Evolutionary conservation across 2,797 vertebrate genomes (phyloP).

Genomic region (Sebastes hopkinsi): DNA sequence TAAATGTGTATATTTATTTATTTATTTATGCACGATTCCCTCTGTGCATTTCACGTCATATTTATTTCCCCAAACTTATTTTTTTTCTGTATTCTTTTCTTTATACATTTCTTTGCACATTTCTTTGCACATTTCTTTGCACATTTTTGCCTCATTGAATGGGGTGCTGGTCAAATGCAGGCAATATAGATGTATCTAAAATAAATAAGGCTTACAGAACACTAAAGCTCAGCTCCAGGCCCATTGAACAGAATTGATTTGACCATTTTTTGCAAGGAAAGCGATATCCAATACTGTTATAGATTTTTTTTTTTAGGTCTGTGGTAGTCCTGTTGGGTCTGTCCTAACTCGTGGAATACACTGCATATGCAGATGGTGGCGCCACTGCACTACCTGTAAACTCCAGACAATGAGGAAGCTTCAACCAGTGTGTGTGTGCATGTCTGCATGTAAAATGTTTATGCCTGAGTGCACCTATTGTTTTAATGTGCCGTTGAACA

Average conservation of each 20-base stretch:
- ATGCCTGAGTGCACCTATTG: slow-evolving; percentile 10
- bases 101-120: background rate
- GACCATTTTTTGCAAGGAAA: background rate
- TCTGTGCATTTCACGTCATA: too few relatives aligned
- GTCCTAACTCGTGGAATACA: slow-evolving; percentile 11
- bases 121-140: too few relatives aligned
- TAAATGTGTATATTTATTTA: too few relatives aligned
- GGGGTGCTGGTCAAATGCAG: background rate
- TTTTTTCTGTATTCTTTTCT: too few relatives aligned
- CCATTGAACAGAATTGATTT: background rate
- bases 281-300: background rate
- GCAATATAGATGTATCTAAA: background rate
- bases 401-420: background rate
- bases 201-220: background rate
- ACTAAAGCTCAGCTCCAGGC: background rate
- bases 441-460: background rate
- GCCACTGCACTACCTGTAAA: background rate
- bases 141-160: background rate
- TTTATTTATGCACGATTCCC: too few relatives aligned
- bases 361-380: slow-evolving; percentile 35
- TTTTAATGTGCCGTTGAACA: slow-evolving; percentile 4
- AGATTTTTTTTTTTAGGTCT: background rate
- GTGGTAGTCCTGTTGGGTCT: background rate
- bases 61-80: too few relatives aligned
- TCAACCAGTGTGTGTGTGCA: background rate